Base-by-base conservation (phyloP, 2,888 invertebrate species). In the Brachylomia viminalis region DNA sequence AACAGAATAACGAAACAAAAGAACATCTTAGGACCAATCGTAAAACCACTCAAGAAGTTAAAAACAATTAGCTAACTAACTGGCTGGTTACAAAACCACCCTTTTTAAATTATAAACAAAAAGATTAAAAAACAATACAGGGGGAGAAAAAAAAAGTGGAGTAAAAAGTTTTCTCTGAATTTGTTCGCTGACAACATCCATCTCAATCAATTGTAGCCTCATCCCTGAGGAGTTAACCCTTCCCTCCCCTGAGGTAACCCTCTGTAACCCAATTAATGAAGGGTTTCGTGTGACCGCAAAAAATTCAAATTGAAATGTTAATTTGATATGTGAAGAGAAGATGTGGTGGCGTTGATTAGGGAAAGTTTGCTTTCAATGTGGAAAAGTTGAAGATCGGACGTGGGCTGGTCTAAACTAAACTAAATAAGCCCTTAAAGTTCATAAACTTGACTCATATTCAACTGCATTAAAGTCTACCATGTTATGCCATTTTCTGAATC, bases 251-350 rank as follows among this genome's bases (percentile, higher is more conserved):
- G 93, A 92, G 95, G 90, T 89, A 91, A 89, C 94, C 94, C 94
- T 93, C 92, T 88, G 89, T 96, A 96, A 96, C 96, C 96, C 95
- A 96, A 96, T 96, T 96, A 96, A 94, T 93, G 90, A 90, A 91
- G 95, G 95, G 94, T 87, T 92, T 91, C 93, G 87, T 90, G 90
- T 93, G 93, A 92, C 93, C 93, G 90, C 93, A 93, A 94, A 95
- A 94, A 95, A 94, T 91, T 92, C 92, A 94, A 95, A 95, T 95
- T 95, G 94, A 94, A 95, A 95, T 95, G 93, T 94, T 94, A 94
- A 95, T 94, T 93, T 91, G 92, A 93, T 93, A 86, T 88, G 84
- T 77, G 84, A 84, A 79, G 86, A 86, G 86, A 84, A 79, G 76
- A 83, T 82, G 47, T 61, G 65, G 58, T 66, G 58, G 33, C 73